phyloP scores from a whole-genome alignment of 2,888 invertebrate species.

The Meloe dianella region DNA sequence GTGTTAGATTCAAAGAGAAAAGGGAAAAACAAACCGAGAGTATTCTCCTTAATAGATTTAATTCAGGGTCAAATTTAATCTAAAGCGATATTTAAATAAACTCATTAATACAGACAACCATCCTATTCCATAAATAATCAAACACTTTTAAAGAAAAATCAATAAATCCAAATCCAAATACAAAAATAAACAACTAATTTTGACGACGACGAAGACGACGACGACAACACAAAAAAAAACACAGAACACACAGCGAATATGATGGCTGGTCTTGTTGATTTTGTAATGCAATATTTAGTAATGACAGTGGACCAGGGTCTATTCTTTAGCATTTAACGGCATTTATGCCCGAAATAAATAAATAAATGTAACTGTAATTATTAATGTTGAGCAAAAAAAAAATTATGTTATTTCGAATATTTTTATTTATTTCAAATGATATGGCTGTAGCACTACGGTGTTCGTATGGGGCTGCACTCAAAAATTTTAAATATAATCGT shows the following conservation, averaged over 20 bases:
- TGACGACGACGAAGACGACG: neutral
- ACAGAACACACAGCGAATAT: constrained; percentile 19
- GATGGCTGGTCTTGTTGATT: constrained; percentile 26
- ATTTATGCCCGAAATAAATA: constrained; percentile 29
- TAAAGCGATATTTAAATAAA: constrained; percentile 39
- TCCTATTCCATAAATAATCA: constrained; percentile 15
- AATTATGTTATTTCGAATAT: constrained; percentile 56
- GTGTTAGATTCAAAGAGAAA: constrained; percentile 45
- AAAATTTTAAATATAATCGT: constrained; percentile 52
- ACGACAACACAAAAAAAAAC: neutral
- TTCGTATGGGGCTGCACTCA: constrained; percentile 56
- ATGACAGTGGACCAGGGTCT: constrained; percentile 58
- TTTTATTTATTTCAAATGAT: constrained; percentile 55
- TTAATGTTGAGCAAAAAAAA: constrained; percentile 49
- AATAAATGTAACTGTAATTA: constrained; percentile 54
- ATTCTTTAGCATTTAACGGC: constrained; percentile 36
- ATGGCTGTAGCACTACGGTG: constrained; percentile 58
- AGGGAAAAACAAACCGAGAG: constrained; percentile 28
- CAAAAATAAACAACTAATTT: constrained; percentile 10
- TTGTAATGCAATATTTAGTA: constrained; percentile 54
- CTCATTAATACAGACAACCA: constrained; percentile 27
- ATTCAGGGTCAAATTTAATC: constrained; percentile 44
- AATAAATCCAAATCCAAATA: neutral
- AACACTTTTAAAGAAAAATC: neutral
- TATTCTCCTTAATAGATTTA: constrained; percentile 39